phyloP scores from a whole-genome alignment of 2,113 vertebrate species.

The Ageneiosus marmoratus region DNA sequence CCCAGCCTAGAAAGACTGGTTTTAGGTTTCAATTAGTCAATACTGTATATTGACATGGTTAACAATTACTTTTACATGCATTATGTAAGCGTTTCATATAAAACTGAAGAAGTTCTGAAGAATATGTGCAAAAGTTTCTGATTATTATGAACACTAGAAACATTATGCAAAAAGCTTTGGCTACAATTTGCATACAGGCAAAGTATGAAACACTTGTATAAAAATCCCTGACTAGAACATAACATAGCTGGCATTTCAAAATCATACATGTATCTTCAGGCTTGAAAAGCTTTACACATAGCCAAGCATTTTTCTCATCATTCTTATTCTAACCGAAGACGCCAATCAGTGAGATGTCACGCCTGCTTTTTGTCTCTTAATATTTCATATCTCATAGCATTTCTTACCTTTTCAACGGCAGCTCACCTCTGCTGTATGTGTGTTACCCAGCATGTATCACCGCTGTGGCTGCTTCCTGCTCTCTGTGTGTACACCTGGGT shows the following conservation, averaged over 20 bases:
- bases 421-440: neutral
- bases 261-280: neutral
- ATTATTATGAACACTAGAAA: neutral
- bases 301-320: neutral
- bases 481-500: slow-evolving; percentile 45
- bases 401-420: slow-evolving; percentile 34
- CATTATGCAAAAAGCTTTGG: neutral
- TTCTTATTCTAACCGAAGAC: neutral
- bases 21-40: slow-evolving; percentile 51
- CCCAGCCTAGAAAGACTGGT: slow-evolving; percentile 63
- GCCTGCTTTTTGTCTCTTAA: neutral
- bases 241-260: neutral
- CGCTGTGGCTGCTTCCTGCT: slow-evolving; percentile 14
- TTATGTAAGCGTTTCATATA: neutral
- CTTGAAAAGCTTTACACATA: neutral
- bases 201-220: neutral
- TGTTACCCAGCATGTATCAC: neutral
- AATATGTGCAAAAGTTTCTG: slow-evolving; percentile 1
- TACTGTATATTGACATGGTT: slow-evolving; percentile 39
- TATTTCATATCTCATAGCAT: neutral
- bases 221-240: neutral
- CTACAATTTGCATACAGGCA: neutral
- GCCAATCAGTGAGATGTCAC: slow-evolving; percentile 8
- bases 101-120: too few relatives aligned
- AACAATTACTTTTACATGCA: slow-evolving; percentile 19